These are phyloP conservation scores for Puffinus mauretanicus DNA, from an alignment of 2,113 vertebrate species.

Conservation along the genomic window DNA sequence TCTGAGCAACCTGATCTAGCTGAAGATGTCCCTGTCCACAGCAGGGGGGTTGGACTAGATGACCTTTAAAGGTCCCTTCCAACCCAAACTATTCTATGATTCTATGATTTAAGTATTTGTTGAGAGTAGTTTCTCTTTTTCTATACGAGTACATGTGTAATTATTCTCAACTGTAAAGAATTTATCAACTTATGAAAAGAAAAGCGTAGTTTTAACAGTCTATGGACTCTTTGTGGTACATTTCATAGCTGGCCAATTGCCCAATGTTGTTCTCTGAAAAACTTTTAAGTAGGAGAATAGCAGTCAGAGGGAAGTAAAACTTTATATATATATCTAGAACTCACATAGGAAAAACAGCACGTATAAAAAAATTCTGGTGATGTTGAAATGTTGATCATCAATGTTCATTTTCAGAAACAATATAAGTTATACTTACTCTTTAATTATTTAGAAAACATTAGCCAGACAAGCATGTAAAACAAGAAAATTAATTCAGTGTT, in stretches of 20 bases:
- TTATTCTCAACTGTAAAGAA: neutral
- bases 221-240: neutral
- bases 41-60: too few species aligned
- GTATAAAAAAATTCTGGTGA: neutral
- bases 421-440: neutral
- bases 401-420: neutral
- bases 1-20: too few species aligned
- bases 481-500: neutral
- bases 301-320: neutral
- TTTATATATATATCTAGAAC: neutral
- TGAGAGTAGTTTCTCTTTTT: neutral
- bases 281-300: neutral
- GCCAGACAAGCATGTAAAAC: neutral
- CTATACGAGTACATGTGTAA: neutral
- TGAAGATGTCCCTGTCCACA: too few species aligned
- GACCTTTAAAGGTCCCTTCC: too few species aligned
- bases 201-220: neutral
- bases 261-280: neutral
- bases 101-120: neutral
- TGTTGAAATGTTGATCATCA: neutral
- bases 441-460: neutral
- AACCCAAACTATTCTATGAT: too few species aligned
- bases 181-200: neutral
- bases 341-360: neutral
- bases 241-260: neutral